Conservation (phyloP, 2,113 vertebrate species). For the Setophaga coronata region DNA sequence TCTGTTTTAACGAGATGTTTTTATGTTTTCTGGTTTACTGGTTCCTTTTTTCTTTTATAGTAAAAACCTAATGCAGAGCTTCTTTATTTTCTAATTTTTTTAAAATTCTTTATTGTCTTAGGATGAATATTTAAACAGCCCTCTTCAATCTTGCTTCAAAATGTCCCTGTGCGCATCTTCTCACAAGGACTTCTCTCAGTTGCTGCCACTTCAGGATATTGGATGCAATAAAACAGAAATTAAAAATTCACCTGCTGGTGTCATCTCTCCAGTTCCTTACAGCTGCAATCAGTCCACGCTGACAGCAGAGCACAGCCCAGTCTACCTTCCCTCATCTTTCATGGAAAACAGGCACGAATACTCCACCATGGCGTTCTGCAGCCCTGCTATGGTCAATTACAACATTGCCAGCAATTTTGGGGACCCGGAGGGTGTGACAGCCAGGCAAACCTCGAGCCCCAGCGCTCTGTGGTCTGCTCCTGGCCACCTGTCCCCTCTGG, state of each 20-base stretch:
- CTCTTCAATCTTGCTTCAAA: conserved; percentile 28
- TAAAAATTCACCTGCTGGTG: conserved; percentile 72
- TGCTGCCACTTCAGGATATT: conserved; percentile 82
- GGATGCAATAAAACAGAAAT: conserved; percentile 77
- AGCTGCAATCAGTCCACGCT: conserved; percentile 74
- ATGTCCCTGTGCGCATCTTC: conserved; percentile 78
- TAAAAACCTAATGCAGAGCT: neutral
- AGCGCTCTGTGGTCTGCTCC: conserved; percentile 81
- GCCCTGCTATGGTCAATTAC: conserved; percentile 82
- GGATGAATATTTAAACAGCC: conserved; percentile 57
- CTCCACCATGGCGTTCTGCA: conserved; percentile 82
- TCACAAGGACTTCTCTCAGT: conserved; percentile 73
- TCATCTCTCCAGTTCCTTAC: conserved; percentile 74
- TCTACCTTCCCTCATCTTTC: conserved; percentile 88
- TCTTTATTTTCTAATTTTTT: neutral
- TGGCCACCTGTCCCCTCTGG: conserved; percentile 75
- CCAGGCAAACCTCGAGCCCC: conserved; percentile 79
- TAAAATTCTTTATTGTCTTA: neutral
- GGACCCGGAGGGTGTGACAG: conserved; percentile 67
- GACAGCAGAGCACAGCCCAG: conserved; percentile 77
- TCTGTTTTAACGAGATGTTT: neutral
- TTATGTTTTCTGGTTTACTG: neutral
- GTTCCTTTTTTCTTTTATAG: neutral
- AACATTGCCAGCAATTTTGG: conserved; percentile 56
- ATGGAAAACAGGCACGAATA: conserved; percentile 83